Base-by-base conservation (phyloP, 1,140 invertebrate genomes). In the Bombus affinis region DNA sequence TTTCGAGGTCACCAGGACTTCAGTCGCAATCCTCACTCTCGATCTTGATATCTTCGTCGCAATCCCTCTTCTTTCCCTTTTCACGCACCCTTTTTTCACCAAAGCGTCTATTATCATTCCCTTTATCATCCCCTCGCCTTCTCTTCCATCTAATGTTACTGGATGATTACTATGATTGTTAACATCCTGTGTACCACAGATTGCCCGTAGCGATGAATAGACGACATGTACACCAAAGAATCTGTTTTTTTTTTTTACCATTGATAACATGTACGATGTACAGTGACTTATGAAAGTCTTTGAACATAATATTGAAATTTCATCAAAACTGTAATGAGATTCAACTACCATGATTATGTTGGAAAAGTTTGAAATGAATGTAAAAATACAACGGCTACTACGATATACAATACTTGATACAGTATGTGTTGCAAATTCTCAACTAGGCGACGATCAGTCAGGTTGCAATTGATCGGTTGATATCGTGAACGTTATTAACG, bases 1-100 rank as follows among this genome's bases (percentile, higher is more conserved):
- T 93, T 93, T 93, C 90, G 92, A 93, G 93, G 93, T 93, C 92
- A 93, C 88, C 87, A 86, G 92, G 88, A 90, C 88, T 92, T 37
- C 37, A 86, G 72, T 66, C 85, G 77, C 88, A 82, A 85, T 71
- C 85, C 83, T 88, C 89, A 85, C 88, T 92, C 89, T 92, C 88
- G 89, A 90, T 93, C 84, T 89, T 88, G 81, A 83, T 91, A 83
- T 79, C 62, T 65, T 74, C 47, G 1, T 74, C 37, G 0, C 44
- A 35, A 39, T 72, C 25, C 4, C 13, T 28, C 39, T n/a, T 35
- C 6, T 44, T 28, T 22, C 25, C n/a, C 32, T 42, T 44, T 28
- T 32, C 66, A 59, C 18, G 32, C 32, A 39, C 10, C 42, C 35
- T 35, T 53, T 66, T 62, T n/a, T 62, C 28, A n/a, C 12, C 28